Evolutionary conservation across 1,140 invertebrate genomes (phyloP).

Genomic region (Tetramorium parvispinum): DNA sequence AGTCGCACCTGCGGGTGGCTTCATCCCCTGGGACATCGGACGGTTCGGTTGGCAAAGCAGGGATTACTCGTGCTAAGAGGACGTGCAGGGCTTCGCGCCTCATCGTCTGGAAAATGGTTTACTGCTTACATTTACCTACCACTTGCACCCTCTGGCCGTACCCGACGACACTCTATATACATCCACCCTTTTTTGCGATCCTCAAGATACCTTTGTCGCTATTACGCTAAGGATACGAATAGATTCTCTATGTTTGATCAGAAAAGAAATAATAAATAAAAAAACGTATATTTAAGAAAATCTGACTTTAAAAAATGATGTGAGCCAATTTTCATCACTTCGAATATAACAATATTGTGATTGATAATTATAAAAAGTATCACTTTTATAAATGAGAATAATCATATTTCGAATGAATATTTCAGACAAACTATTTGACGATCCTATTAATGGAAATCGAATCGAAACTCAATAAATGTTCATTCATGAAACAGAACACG

Average conservation of each 20-base stretch:
- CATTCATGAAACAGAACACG: neutral
- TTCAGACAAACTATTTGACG: neutral
- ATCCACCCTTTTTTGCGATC: slow-evolving; percentile 30
- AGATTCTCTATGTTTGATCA: neutral
- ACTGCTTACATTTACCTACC: slow-evolving; percentile 83
- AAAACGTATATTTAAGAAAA: slow-evolving; percentile 14
- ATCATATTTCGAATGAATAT: neutral
- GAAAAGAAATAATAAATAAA: neutral
- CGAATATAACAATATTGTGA: neutral
- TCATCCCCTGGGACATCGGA: slow-evolving; percentile 66
- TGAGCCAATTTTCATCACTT: neutral
- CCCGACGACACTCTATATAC: slow-evolving; percentile 34
- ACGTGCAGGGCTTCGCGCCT: slow-evolving; percentile 85
- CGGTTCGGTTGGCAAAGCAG: slow-evolving; percentile 81
- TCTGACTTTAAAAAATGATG: neutral
- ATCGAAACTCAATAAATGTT: slow-evolving; percentile 13
- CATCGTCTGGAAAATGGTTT: slow-evolving; percentile 87
- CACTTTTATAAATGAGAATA: neutral
- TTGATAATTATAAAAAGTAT: neutral
- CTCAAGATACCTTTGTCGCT: slow-evolving; percentile 19
- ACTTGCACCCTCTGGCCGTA: slow-evolving; percentile 52
- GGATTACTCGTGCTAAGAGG: slow-evolving; percentile 84
- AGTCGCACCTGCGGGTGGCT: slow-evolving; percentile 82
- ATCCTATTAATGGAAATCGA: slow-evolving; percentile 6
- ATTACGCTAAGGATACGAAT: neutral